These are phyloP conservation scores for Arvicanthis niloticus DNA, from an alignment of 2,113 vertebrate genomes.

Conservation along the genomic window DNA sequence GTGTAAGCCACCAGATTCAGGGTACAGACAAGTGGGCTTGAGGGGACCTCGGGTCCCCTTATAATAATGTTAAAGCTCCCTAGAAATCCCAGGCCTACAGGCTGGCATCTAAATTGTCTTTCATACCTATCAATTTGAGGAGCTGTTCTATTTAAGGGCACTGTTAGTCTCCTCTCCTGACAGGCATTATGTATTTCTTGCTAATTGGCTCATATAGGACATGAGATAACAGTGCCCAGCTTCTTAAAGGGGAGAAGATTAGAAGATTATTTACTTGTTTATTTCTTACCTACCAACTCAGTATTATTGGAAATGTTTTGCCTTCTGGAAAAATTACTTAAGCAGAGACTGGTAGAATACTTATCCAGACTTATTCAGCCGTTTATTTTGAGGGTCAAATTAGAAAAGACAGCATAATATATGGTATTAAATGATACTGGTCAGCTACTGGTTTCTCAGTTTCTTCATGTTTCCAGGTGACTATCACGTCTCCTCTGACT, in stretches of 20 bases:
- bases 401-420: neutral
- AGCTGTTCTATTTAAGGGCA: neutral
- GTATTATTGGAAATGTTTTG: neutral
- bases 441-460: neutral
- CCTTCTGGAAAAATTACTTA: conserved; percentile 25
- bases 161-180: neutral
- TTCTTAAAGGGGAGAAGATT: conserved; percentile 12
- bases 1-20: neutral
- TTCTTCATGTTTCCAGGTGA: neutral
- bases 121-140: neutral
- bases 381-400: neutral
- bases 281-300: neutral
- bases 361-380: neutral
- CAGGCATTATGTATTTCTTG: neutral
- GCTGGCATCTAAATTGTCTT: neutral
- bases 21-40: neutral
- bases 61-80: neutral
- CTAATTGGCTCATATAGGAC: neutral
- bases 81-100: neutral
- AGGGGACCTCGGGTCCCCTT: neutral
- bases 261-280: neutral
- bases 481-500: neutral
- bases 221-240: neutral
- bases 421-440: neutral
- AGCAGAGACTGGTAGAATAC: neutral